Evolutionary conservation across 2,888 invertebrate species (phyloP).

Genomic region (Nomada fabriciana): DNA sequence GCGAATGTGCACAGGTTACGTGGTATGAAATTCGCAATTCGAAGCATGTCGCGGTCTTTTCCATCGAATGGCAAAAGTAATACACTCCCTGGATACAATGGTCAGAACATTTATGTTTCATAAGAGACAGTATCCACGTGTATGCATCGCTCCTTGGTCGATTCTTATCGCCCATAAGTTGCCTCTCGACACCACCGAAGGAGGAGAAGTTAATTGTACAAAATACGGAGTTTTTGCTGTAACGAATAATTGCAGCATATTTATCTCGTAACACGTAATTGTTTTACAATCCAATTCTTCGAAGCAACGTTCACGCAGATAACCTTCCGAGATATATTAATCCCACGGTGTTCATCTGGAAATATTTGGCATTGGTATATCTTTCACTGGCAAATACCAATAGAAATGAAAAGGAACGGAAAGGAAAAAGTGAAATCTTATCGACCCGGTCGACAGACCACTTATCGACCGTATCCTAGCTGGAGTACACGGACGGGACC

Average conservation of each 20-base stretch:
- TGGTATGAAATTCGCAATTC: slow-evolving; percentile 38
- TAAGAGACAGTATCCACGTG: neutral
- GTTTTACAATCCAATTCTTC: neutral
- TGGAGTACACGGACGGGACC: slow-evolving; percentile 26
- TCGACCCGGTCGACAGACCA: slow-evolving; percentile 17
- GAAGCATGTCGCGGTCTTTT: slow-evolving; percentile 8
- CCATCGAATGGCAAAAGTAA: slow-evolving; percentile 9
- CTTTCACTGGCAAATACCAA: neutral
- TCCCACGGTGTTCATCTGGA: neutral
- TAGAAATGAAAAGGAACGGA: slow-evolving; percentile 5
- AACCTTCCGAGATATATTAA: slow-evolving; percentile 27
- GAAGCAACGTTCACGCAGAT: neutral
- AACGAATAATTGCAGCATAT: neutral
- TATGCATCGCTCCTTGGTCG: slow-evolving; percentile 13
- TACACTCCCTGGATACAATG: neutral
- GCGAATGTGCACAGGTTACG: slow-evolving; percentile 12
- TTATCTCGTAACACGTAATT: neutral
- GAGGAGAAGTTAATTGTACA: too few relatives aligned
- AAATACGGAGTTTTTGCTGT: neutral
- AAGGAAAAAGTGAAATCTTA: slow-evolving; percentile 5
- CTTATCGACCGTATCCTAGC: slow-evolving; percentile 45
- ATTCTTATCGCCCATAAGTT: slow-evolving; percentile 5
- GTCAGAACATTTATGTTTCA: neutral
- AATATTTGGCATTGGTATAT: slow-evolving; percentile 13
- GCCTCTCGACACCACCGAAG: neutral